phyloP scores from a whole-genome alignment of 2,888 invertebrate genomes.

The Falcaria lacertinaria region DNA sequence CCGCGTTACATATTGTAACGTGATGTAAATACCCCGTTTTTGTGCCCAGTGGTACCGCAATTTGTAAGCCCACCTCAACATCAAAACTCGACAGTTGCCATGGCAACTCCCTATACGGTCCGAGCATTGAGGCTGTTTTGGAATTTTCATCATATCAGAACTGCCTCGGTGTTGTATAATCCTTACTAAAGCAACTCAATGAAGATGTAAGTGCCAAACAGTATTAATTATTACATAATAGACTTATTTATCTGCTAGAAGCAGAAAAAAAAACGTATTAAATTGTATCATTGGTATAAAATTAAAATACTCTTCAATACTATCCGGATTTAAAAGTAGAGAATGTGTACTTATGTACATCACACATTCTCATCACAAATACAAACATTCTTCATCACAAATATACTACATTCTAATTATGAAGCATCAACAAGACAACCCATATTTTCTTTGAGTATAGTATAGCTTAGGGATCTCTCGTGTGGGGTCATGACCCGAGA shows the following conservation, averaged over 20 bases:
- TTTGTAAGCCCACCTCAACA: constrained; percentile 57
- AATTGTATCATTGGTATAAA: no score
- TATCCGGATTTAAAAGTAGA: no score
- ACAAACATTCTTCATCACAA: no score
- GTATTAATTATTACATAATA: no score
- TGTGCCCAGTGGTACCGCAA: constrained; percentile 45
- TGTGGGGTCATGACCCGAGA: constrained; percentile 66
- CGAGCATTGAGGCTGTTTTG: constrained; percentile 57
- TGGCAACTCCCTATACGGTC: constrained; percentile 69
- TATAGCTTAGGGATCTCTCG: constrained; percentile 37
- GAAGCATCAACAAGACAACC: background rate
- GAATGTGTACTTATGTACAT: no score
- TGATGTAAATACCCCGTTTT: constrained; percentile 24
- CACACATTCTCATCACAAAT: no score
- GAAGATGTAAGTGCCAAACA: constrained; percentile 13
- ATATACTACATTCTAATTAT: no score
- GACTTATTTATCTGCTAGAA: no score
- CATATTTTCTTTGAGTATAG: background rate
- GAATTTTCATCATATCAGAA: constrained; percentile 59
- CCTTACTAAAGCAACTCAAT: constrained; percentile 68
- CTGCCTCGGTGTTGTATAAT: constrained; percentile 51
- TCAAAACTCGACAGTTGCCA: constrained; percentile 63
- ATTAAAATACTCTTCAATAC: no score
- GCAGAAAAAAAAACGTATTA: no score
- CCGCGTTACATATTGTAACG: constrained; percentile 3